These are phyloP conservation scores for Hippocampus abdominalis DNA, from an alignment of 2,113 vertebrate genomes.

Conservation along the genomic window DNA sequence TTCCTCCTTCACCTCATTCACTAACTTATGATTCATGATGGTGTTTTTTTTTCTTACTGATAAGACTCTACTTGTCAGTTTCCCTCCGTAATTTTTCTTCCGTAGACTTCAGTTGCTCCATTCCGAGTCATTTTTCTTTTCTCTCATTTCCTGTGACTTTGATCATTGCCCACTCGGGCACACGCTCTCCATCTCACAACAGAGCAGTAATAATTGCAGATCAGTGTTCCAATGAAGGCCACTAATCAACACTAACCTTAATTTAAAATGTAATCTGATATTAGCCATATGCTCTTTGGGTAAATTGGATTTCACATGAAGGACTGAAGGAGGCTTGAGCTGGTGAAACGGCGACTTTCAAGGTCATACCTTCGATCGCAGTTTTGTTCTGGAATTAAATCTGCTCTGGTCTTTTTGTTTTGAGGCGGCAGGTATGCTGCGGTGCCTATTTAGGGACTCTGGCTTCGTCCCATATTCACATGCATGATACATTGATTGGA, in stretches of 20 bases:
- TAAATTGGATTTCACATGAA: conserved; percentile 66
- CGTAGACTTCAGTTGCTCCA: background rate
- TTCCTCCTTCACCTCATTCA: background rate
- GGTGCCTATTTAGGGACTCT: background rate
- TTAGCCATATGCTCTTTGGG: conserved; percentile 46
- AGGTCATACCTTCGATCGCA: no score
- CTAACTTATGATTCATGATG: background rate
- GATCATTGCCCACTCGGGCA: conserved; percentile 25
- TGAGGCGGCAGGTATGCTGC: no score
- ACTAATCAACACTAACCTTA: conserved; percentile 64
- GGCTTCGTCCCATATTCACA: background rate
- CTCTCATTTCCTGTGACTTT: conserved; percentile 39
- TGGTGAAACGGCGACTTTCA: background rate
- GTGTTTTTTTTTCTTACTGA: background rate
- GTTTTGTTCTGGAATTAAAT: background rate
- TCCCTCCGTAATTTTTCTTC: background rate
- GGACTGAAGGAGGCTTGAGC: conserved; percentile 26
- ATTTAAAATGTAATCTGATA: conserved; percentile 67
- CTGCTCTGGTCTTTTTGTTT: background rate
- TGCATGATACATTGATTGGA: background rate
- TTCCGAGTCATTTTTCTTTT: conserved; percentile 5
- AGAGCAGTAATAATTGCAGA: conserved; percentile 49
- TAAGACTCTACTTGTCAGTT: background rate
- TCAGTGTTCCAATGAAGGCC: conserved; percentile 59
- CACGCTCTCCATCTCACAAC: conserved; percentile 16